Evolutionary conservation across 2,797 vertebrate species (phyloP), one percentile per base, ranked within the genome.

Genomic region (Pelodytes ibericus): DNA sequence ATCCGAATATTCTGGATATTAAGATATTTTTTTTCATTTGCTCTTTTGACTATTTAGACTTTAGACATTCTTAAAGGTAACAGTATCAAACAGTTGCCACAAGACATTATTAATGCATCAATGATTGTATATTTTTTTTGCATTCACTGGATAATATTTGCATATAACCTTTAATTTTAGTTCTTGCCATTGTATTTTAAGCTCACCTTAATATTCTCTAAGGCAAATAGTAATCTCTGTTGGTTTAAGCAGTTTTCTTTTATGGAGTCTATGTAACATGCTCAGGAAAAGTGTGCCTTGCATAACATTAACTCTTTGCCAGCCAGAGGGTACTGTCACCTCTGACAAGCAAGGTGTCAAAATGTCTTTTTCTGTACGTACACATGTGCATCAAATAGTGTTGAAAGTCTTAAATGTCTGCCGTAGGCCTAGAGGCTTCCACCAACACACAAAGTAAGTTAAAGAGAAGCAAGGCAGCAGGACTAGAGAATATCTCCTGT

Each of bases 221-320:
- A 16, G 15, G 41, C 41, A 36, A 11, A 36, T 36, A 36, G 33
- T 36, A 36, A 36, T 6, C 33, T n/a, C 7, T 2, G 18, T 47
- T 47, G 13, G 44, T 15, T 16, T 47, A 47, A 47, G 4, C 30
- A 72, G 41, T 31, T 61, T 13, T 71, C 47, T 18, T 59, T 44
- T 47, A 30, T 39, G 31, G 57, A 29, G 60, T 64, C 59, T 70
- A 24, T 71, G 29, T 63, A 76, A 22, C 39, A 76, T 56, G 60
- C 59, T 76, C 74, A 76, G 67, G 74, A 58, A 70, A 59, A 56
- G 59, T 71, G 66, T 70, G 74, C 74, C 74, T 76, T 76, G 74
- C 65, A 76, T 59, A 44, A 22, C 47, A 76, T 74, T 58, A 20
- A 53, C n/a, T 1, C 22, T 53, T 53, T 53, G 49, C 4, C n/a